Evolutionary conservation across 2,113 vertebrate species (phyloP).

Genomic region (Ellobius talpinus): DNA sequence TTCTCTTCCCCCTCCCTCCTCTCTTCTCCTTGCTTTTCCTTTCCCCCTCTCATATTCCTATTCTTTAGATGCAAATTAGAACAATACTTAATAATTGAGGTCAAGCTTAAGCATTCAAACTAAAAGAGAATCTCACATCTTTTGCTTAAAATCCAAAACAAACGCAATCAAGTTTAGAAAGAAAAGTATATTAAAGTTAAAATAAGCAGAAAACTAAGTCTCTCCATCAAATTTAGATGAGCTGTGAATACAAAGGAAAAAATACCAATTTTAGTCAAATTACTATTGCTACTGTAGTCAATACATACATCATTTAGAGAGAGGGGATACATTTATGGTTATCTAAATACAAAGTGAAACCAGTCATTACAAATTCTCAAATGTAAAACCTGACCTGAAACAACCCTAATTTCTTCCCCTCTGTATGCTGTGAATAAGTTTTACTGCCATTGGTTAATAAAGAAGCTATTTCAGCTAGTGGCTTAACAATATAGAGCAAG

Average conservation of each 20-base stretch:
- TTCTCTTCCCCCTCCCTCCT: accelerated
- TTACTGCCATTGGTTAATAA: no score
- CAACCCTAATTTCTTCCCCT: no score
- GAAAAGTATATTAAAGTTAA: background rate
- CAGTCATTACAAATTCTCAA: no score
- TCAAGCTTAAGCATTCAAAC: background rate
- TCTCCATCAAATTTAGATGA: background rate
- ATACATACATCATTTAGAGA: no score
- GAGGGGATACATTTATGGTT: background rate
- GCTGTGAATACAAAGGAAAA: background rate
- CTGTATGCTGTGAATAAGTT: no score
- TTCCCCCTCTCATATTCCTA: no score
- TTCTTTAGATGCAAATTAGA: background rate
- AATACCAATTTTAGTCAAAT: background rate
- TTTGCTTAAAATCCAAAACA: background rate
- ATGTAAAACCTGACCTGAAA: background rate
- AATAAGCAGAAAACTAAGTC: background rate
- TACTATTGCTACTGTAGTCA: background rate
- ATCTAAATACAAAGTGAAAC: background rate
- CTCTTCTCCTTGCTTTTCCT: background rate
- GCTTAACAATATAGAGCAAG: no score
- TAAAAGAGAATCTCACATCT: background rate
- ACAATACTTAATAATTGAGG: background rate
- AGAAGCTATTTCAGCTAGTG: no score
- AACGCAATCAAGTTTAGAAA: background rate